phyloP scores from a whole-genome alignment of 2,113 vertebrate genomes.

The Hydrolagus affinis region DNA sequence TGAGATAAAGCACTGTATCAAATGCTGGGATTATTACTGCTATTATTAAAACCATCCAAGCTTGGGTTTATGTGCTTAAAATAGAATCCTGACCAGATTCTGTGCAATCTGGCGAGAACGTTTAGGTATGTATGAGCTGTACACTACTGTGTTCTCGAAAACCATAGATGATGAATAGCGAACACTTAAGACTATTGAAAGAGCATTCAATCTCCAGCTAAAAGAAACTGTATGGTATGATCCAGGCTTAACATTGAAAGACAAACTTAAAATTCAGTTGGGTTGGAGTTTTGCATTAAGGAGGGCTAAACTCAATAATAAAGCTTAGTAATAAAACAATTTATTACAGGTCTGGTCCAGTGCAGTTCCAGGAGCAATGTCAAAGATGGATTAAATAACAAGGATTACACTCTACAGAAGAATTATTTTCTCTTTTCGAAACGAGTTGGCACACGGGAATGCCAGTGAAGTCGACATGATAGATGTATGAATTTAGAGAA shows the following conservation, averaged over 20 bases:
- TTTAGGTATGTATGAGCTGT: not conserved
- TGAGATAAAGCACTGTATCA: no score
- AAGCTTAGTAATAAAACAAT: not conserved
- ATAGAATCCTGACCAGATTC: no score
- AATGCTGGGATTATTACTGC: no score
- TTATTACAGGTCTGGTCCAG: not conserved
- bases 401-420: constrained; percentile 17
- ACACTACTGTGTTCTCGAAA: not conserved
- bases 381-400: constrained; percentile 5
- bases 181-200: not conserved
- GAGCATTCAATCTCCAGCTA: not conserved
- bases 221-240: not conserved
- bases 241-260: not conserved
- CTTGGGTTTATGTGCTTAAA: no score
- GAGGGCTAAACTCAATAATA: not conserved
- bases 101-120: no score
- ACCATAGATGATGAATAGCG: no score
- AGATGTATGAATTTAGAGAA: constrained; percentile 2
- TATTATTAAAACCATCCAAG: no score
- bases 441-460: not conserved
- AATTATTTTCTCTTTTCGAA: not conserved
- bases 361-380: constrained; percentile 7
- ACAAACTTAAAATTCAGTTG: not conserved
- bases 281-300: not conserved
- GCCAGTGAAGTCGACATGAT: not conserved